phyloP scores from a whole-genome alignment of 2,888 invertebrate species.

The Morpho achilles region DNA sequence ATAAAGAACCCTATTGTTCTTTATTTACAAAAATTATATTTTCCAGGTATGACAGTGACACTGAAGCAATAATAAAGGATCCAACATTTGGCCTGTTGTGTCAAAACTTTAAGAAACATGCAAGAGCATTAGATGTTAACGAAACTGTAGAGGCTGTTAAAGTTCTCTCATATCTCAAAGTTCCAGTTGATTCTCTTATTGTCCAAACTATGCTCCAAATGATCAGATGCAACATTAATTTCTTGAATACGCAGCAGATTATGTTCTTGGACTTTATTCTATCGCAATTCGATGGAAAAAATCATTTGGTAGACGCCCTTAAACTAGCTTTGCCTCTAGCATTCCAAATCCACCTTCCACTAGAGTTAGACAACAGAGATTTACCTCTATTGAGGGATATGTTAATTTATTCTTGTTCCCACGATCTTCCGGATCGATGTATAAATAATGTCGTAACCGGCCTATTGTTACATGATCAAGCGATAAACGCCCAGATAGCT shows the following conservation, averaged over 20 bases:
- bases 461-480: constrained; percentile 63
- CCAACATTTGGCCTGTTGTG: constrained; percentile 80
- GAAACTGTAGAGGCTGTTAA: constrained; percentile 81
- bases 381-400: constrained; percentile 70
- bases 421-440: constrained; percentile 69
- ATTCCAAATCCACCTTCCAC: constrained; percentile 80
- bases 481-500: constrained; percentile 62
- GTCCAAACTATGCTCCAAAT: constrained; percentile 82
- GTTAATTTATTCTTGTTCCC: constrained; percentile 72
- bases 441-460: constrained; percentile 74
- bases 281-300: constrained; percentile 60
- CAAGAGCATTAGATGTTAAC: constrained; percentile 70
- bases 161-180: constrained; percentile 76
- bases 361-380: constrained; percentile 79
- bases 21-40: neutral
- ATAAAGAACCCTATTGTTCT: neutral
- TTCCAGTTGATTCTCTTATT: constrained; percentile 78
- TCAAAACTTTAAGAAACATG: constrained; percentile 72
- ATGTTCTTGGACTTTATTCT: constrained; percentile 81
- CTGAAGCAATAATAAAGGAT: constrained; percentile 67
- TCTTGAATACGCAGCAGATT: constrained; percentile 79
- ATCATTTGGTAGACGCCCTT: constrained; percentile 81
- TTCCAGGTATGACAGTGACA: constrained; percentile 34
- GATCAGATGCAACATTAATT: constrained; percentile 80
- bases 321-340: constrained; percentile 82